Base-by-base conservation (phyloP, 2,888 invertebrate genomes). In the Drosophila flavopinicola region DNA sequence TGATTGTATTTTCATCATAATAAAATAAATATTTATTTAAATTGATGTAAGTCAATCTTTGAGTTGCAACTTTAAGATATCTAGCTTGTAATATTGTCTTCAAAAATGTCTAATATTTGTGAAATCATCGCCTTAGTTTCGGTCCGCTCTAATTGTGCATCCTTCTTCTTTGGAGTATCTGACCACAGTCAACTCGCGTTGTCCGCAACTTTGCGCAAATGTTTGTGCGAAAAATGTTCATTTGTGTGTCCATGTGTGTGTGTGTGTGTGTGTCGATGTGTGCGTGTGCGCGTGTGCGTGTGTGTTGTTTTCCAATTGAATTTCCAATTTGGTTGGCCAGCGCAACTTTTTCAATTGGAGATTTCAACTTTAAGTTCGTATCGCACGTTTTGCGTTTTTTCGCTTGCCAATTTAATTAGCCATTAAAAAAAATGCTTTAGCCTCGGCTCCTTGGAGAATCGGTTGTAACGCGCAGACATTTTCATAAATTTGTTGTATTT, bases 241-340 rank as follows among this genome's bases (percentile, higher is more conserved):
- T 29, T 17, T 27, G 13, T 45, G 15, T 49, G n/a, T 42, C 9
- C 20, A 7, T 27, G 24, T 17, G 33, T 30, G 48, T 27, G 24
- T 32, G 9, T 32, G 1, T 38, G 1, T 48, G 10, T 53, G 51
- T 15, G 9, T 45, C 17, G 49, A 57, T 59, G 48, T 57, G 51
- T 30, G 59, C 44, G 57, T 70, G 49, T 47, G 58, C 39, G 52
- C 57, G 70, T n/a, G n/a, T n/a, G n/a, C n/a, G n/a, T n/a, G n/a
- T n/a, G n/a, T n/a, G 72, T 72, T 66, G 68, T 63, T 74, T 86
- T 86, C 75, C 82, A 80, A 84, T 86, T 80, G 82, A 74, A 74
- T 80, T 86, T 84, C 66, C 71, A 84, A 86, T 82, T 78, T 58
- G 41, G 56, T 45, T 75, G 67, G 52, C 77, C 53, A 68, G 27